phyloP scores from a whole-genome alignment of 2,113 vertebrate species.

The Laticauda colubrina region DNA sequence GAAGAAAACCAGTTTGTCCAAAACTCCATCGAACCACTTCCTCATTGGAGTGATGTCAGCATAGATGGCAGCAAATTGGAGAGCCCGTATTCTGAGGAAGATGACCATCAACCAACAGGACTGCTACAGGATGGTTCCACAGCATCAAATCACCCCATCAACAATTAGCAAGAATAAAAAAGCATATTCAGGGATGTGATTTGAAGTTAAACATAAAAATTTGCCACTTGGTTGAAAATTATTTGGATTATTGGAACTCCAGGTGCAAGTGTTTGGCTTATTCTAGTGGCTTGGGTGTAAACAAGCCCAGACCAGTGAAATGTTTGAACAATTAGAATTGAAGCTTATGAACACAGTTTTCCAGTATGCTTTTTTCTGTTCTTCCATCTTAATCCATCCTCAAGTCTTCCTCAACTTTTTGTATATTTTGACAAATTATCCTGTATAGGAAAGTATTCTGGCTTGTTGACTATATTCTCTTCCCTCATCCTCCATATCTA shows the following conservation, averaged over 20 bases:
- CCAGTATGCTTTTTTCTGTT: neutral
- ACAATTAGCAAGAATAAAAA: neutral
- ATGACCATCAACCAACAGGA: neutral
- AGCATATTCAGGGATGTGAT: neutral
- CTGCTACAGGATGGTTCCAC: neutral
- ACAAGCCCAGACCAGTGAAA: neutral
- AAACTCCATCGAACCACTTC: neutral
- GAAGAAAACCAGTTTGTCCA: neutral
- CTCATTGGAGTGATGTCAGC: slow-evolving; percentile 32
- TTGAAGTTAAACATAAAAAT: neutral
- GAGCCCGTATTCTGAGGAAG: slow-evolving; percentile 24
- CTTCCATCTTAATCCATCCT: neutral
- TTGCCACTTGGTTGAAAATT: neutral
- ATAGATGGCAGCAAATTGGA: slow-evolving; percentile 3
- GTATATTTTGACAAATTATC: neutral
- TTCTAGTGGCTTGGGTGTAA: neutral
- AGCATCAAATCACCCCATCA: neutral
- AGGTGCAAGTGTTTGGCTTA: neutral
- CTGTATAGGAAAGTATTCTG: neutral
- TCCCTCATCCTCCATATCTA: neutral
- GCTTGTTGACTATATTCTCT: neutral
- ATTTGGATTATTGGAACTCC: neutral
- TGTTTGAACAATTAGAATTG: neutral
- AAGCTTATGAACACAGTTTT: neutral
- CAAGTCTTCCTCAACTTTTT: neutral